These are phyloP conservation scores for Potamarius usumacintae DNA, from an alignment of 2,113 vertebrate species.

Conservation along the genomic window DNA sequence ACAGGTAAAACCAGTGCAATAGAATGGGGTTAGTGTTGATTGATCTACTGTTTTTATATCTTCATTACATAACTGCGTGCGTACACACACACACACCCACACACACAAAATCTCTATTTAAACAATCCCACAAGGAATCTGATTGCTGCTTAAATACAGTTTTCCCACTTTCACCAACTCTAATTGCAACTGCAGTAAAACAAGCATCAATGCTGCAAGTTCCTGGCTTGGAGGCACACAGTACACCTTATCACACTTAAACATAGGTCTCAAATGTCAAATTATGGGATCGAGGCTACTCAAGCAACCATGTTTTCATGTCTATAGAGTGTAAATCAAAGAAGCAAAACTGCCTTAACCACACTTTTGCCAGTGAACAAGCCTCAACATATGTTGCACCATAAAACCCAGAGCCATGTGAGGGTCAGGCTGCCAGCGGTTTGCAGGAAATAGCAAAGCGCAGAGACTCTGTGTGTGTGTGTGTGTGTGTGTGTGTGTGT, in stretches of 20 bases:
- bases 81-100: not conserved
- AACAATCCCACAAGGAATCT: not conserved
- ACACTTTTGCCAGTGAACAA: constrained; percentile 49
- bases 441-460: not conserved
- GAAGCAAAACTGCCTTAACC: constrained; percentile 27
- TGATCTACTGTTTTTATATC: not conserved
- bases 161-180: constrained; percentile 16
- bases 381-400: constrained; percentile 49
- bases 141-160: constrained; percentile 5
- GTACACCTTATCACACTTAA: constrained; percentile 45
- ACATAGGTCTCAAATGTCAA: constrained; percentile 38
- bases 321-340: constrained; percentile 48
- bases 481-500: constrained; percentile 7
- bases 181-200: constrained; percentile 21
- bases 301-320: constrained; percentile 38
- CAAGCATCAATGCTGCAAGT: not conserved
- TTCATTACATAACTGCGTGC: not conserved
- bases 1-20: not conserved
- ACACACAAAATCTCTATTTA: not conserved
- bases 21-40: not conserved
- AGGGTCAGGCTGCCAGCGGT: constrained; percentile 29
- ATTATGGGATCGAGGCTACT: constrained; percentile 39
- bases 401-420: constrained; percentile 42
- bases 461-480: constrained; percentile 3
- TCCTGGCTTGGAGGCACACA: not conserved